Evolutionary conservation across 2,113 vertebrate species (phyloP).

Genomic region (Chaetura pelagica): DNA sequence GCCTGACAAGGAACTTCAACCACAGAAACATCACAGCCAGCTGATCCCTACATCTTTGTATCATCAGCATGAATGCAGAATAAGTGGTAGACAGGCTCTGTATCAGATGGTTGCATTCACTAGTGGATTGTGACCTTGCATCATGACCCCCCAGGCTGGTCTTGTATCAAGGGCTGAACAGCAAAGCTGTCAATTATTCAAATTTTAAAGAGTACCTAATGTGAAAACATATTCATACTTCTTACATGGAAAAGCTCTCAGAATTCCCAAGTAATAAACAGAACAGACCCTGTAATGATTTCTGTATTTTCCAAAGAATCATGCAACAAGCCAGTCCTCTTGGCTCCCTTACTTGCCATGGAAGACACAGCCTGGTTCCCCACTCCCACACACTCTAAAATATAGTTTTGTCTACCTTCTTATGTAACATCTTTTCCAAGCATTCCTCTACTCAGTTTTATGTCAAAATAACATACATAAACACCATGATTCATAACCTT

Average conservation of each 20-base stretch:
- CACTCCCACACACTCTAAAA: not conserved
- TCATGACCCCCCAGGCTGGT: not conserved
- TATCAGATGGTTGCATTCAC: accelerated
- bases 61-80: accelerated
- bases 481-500: not conserved
- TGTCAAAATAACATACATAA: not conserved
- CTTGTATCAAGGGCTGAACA: not conserved
- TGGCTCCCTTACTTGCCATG: accelerated
- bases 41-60: not conserved
- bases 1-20: not conserved
- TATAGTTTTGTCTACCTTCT: not conserved
- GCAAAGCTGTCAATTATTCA: not conserved
- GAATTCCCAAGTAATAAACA: accelerated
- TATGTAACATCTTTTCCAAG: not conserved
- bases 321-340: not conserved
- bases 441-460: not conserved
- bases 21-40: not conserved
- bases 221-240: not conserved
- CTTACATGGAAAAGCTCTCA: not conserved
- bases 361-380: not conserved
- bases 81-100: accelerated
- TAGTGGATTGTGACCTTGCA: accelerated
- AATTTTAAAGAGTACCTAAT: accelerated
- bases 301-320: not conserved
- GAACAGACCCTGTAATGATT: accelerated